Percentiles rank a stretch among this genome's conserved stretches.
Conservation (phyloP, 2,113 vertebrate genomes). For the Pelodiscus sinensis region DNA sequence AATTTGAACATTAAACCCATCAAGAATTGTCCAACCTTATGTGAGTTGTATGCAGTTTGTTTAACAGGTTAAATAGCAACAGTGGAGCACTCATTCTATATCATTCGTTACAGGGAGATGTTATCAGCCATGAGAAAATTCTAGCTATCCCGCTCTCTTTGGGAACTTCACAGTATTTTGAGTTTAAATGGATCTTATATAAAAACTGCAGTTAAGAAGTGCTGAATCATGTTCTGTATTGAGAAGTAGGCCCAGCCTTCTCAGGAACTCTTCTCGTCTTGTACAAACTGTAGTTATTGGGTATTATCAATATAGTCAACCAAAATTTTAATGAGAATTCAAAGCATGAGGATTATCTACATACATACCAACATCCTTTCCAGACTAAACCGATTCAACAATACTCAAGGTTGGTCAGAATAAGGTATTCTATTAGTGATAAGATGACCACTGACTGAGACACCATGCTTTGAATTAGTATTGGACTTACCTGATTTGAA, state of each 20-base stretch:
- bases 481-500: not conserved
- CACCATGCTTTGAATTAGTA: not conserved
- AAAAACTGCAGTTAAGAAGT: not conserved
- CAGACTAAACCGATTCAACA: not conserved
- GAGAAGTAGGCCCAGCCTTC: not conserved
- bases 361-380: not conserved
- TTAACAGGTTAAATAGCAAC: not conserved
- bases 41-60: not conserved
- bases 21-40: conserved; percentile 51
- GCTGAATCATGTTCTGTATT: not conserved
- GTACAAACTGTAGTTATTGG: not conserved
- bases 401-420: not conserved
- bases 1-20: not conserved
- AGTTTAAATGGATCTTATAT: not conserved
- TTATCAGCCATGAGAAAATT: not conserved
- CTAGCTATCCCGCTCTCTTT: not conserved
- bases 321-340: not conserved
- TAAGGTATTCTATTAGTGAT: not conserved
- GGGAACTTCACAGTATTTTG: not conserved
- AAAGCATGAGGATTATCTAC: not conserved
- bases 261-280: not conserved
- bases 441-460: not conserved
- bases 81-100: not conserved
- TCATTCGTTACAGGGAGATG: not conserved
- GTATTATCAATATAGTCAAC: not conserved